Evolutionary conservation across 2,797 vertebrate species (phyloP), one percentile per base, ranked within the genome.

Genomic region (Sebastes kiyomatsui): DNA sequence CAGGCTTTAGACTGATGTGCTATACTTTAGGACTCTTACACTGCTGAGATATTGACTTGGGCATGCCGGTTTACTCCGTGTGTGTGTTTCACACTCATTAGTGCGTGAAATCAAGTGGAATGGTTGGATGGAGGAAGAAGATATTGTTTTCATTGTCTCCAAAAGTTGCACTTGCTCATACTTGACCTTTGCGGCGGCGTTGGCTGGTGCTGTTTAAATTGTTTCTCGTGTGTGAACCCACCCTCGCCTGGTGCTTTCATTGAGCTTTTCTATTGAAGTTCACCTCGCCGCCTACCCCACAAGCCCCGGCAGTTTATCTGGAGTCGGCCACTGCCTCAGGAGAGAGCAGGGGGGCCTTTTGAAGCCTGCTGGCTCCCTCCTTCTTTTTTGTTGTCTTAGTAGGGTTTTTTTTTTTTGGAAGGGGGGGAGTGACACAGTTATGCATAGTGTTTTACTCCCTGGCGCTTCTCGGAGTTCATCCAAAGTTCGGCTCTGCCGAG

Each of bases 401-500:
- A 71, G 75, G 72, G 82, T 87, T 76, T 82, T 76, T 82, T 82
- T 77, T 52, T 52, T 52, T 52, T 52, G 7, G 20, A 55, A 25
- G 58, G 69, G 86, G 61, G 87, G 88, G 89, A 84, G 88, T 91
- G 90, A 89, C 92, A 94, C 92, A 58, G 88, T 94, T 94, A 89
- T 91, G 95, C 92, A 68, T 77, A 60, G 93, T 94, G 93, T 92
- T 93, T 94, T 18, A 87, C 96, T 97, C 96, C 95, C 92, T 77
- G 91, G 93, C 4, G 95, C 92, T 94, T 90, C 83, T 83, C 81
- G 65, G 97, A 95, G 98, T 99, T 99, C 98, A 98, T 96, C 94
- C 96, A 98, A 94, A 98, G 97, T 99, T 98, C 97, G 96, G 94
- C 96, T 96, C 96, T 95, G 96, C 95, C 94, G 93, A 94, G 95